A percentile compares a stretch with the other conserved stretches of the same genome.
Conservation (phyloP, 2,797 vertebrate genomes). For the Potorous gilbertii region DNA sequence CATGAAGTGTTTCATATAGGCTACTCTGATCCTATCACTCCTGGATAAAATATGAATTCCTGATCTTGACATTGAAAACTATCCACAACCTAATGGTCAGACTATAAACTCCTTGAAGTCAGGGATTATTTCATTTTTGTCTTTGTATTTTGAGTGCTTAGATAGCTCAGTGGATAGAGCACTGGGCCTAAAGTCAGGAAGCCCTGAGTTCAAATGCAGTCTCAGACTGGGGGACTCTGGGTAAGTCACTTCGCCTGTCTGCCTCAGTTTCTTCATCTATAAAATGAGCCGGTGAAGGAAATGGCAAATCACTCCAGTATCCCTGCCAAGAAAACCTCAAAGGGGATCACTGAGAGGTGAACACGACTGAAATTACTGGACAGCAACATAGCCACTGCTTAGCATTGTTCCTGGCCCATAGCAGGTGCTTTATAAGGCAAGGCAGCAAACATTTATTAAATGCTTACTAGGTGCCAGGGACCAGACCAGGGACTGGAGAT, state of each 20-base stretch:
- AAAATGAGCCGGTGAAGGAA: background rate
- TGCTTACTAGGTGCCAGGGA: background rate
- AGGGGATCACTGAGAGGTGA: background rate
- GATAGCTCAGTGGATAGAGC: background rate
- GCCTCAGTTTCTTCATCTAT: background rate
- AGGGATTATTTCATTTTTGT: background rate
- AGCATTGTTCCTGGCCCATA: background rate
- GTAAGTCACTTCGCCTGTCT: background rate
- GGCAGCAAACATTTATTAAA: background rate
- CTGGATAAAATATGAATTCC: background rate
- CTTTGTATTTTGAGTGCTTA: background rate
- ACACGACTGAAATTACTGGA: background rate
- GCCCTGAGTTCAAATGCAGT: background rate
- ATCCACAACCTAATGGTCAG: background rate
- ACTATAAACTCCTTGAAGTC: background rate
- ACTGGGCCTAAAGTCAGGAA: background rate
- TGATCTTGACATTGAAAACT: background rate
- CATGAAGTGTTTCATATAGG: background rate
- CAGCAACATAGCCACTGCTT: fast-evolving
- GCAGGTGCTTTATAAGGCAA: background rate
- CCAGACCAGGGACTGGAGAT: background rate
- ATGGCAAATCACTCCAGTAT: background rate
- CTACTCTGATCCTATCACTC: background rate
- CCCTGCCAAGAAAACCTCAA: background rate
- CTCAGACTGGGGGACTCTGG: background rate